Base-by-base conservation (phyloP, 2,797 vertebrate genomes). In the Netta rufina region DNA sequence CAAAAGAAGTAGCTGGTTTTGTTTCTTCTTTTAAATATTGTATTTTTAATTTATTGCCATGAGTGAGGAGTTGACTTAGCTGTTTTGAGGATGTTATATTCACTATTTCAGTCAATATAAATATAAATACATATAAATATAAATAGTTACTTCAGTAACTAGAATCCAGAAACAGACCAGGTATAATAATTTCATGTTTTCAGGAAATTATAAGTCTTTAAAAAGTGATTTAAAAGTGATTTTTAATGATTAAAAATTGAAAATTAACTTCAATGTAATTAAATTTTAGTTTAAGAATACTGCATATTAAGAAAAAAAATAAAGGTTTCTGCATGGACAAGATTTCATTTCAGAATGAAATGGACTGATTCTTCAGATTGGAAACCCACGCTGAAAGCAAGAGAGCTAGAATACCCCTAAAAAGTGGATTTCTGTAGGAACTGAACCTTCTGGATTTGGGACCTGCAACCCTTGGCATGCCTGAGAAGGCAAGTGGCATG, bases 401-500 rank as follows among this genome's bases (percentile, higher is more conserved):
- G 71, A 57, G 53, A 91, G 9, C 7, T 6, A 66, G 43, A 79
- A 72, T 24, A 3, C 8, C 69, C 11, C 10, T 33, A 66, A 41
- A 66, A 24, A 21, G 24, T 13, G 21, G 17, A 54, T 70, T 89
- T 91, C 65, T 85, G 21, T 66, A 54, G 61, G 51, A 84, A 49
- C 9, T 70, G n/a, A 27, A 43, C 13, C 8, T 70, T 13, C 9
- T 27, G 28, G 15, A 21, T 57, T 43, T 80, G 84, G n/a, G 27
- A 70, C 8, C 39, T 47, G 25, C 30, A 79, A 76, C 22, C 12
- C 28, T 43, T 72, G 49, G 6, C 67, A 75, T 19, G 15, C 25
- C 33, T 64, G 43, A 41, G 27, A 21, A 51, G 9, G n/a, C 6
- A 69, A 45, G 17, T 36, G n/a, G 32, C 43, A 38, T 1, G 0